Base-by-base conservation (phyloP, 2,888 invertebrate species). In the Ochropacha duplaris region DNA sequence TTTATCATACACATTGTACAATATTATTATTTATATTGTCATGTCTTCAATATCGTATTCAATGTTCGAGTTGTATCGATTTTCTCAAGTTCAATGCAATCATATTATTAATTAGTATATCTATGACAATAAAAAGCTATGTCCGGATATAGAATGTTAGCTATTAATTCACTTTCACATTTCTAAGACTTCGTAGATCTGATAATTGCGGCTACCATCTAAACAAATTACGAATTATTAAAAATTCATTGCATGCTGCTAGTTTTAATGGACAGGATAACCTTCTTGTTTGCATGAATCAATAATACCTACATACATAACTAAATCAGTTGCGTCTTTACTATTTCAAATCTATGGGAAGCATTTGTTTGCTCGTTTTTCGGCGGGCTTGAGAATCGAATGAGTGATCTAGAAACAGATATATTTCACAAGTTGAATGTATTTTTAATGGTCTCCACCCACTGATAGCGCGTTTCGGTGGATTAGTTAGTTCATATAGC, bases 371-470 rank as follows among this genome's bases (percentile, higher is more conserved):
- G 39, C 51, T 50, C 39, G 36, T 54, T 57, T 57, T 56, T 54
- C 39, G 31, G 12, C 19, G 19, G 51, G 28, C 22, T 22, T 51
- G 50, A 49, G 19, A 16, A 44, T 51, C 36, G 16, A 22, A 34
- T 49, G 57, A 57, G 24, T 34, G 44, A 61, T 61, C 49, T 16
- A 49, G 12, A 51, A 50, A 24, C 56, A 60, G 26, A 56, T 56
- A 57, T 56, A 56, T 52, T 52, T 52, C 54, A 54, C 19, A 34
- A 28, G 44, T 4, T 56, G 22, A 60, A 57, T 54, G 24, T 55
- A 51, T 26, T 55, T 57, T 60, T 50, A 57, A 55, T 55, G 31
- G 52, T 19, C 11, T 11, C 19, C 50, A 50, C 22, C 22, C 26
- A 50, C 50, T 50, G 26, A 26, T 26, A n/a, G 1, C 11, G n/a